Percentiles rank a stretch among this genome's conserved stretches.
Evolutionary conservation across 2,113 vertebrate species (phyloP).

Genomic region (Amia ocellicauda): DNA sequence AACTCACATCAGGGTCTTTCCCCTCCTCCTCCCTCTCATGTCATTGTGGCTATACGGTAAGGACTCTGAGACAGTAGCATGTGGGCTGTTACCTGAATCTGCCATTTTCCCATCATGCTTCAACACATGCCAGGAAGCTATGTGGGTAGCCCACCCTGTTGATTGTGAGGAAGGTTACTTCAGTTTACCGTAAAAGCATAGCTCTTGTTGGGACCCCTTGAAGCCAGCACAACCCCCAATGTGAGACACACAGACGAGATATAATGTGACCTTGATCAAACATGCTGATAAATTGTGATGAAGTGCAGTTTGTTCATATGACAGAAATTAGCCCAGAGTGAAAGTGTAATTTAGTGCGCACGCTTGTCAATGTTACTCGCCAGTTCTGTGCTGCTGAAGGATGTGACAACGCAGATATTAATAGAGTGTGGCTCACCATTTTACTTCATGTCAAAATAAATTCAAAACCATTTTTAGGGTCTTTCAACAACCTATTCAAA

Average conservation of each 20-base stretch:
- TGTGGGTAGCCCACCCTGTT: slow-evolving; percentile 7
- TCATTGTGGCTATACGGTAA: slow-evolving; percentile 51
- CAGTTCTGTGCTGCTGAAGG: no score
- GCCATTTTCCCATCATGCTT: slow-evolving; percentile 13
- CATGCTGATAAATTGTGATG: no score
- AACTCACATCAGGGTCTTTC: slow-evolving; percentile 46
- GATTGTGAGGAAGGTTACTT: background rate
- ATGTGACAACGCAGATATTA: no score
- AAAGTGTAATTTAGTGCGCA: no score
- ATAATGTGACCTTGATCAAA: background rate
- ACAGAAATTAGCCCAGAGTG: no score
- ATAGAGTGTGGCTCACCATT: no score
- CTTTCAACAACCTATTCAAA: no score
- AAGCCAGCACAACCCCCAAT: background rate
- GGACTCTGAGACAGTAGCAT: slow-evolving; percentile 30
- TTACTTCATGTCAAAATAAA: no score
- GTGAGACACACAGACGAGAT: background rate
- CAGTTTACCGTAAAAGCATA: background rate
- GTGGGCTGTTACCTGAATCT: slow-evolving; percentile 44
- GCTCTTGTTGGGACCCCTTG: background rate
- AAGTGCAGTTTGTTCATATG: no score
- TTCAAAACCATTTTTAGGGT: no score
- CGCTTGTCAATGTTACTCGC: no score
- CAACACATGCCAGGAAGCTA: slow-evolving; percentile 7
- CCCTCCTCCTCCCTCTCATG: slow-evolving; percentile 41